Evolutionary conservation across 2,797 vertebrate genomes (phyloP), one percentile per base, ranked within the genome.

Genomic region (Buceros bicornis): DNA sequence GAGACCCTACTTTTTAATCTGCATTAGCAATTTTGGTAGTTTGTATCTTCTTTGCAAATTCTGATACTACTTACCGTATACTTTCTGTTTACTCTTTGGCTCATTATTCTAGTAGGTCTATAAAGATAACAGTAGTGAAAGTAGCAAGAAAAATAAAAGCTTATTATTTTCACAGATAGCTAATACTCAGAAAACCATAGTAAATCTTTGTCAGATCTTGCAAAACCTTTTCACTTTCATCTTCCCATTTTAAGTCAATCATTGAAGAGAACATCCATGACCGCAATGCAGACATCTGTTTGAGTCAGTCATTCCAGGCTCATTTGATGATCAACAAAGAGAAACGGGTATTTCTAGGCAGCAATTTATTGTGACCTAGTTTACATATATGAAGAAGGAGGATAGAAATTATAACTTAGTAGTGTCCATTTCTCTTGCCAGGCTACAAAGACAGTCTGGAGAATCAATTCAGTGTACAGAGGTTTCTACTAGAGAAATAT

Each of bases 61-160:
- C 40, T 76, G 25, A 69, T 76, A 57, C 42, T 33, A 65, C 16
- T 82, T 87, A 53, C 18, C 0, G 3, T n/a, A 58, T 2, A 3
- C 10, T 90, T 93, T 47, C 67, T 89, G 6, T 72, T 93, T 62
- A 40, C n/a, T 58, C 61, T 18, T 35, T 43, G 88, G 54, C 29
- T 90, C 29, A n/a, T 93, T 94, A 72, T 91, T 66, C 50, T 61
- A 88, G 53, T 29, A 71, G 22, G 53, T 60, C 76, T 91, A 71
- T 78, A 84, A 78, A 69, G 37, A 84, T 24, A 93, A 65, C 47
- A 86, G 65, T n/a, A 78, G 40, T 0, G 3, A 77, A 88, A 83
- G 45, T 69, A 42, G 28, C 8, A 91, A 58, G 50, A 45, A 93
- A 96, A 90, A 88, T 64, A 88, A 90, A 88, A 88, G 16, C 16